Evolutionary conservation across 2,113 vertebrate genomes (phyloP).

Genomic region (Leuciscus idus): DNA sequence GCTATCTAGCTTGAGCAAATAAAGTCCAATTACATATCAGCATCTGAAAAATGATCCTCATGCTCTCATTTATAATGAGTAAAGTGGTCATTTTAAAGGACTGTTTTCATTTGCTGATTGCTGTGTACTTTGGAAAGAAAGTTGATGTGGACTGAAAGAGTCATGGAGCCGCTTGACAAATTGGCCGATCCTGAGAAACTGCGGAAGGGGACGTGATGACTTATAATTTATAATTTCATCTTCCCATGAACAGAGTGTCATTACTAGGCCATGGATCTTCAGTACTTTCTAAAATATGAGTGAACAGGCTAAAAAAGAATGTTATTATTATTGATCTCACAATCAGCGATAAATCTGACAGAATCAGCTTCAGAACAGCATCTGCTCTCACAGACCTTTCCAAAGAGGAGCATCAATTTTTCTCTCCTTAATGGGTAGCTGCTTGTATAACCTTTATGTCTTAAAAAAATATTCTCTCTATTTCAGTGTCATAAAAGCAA

Average conservation of each 20-base stretch:
- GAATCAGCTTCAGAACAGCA: slow-evolving; percentile 22
- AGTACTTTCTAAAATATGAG: slow-evolving; percentile 9
- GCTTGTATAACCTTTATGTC: slow-evolving; percentile 20
- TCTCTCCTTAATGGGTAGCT: background rate
- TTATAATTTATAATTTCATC: slow-evolving; percentile 54
- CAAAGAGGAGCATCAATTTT: slow-evolving; percentile 21
- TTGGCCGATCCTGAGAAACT: slow-evolving; percentile 48
- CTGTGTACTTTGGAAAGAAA: slow-evolving; percentile 65
- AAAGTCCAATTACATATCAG: slow-evolving; percentile 30
- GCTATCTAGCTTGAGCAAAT: slow-evolving; percentile 42
- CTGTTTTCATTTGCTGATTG: slow-evolving; percentile 64
- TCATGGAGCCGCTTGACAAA: slow-evolving; percentile 46
- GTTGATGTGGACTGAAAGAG: slow-evolving; percentile 49
- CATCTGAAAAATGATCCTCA: slow-evolving; percentile 48
- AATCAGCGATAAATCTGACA: slow-evolving; percentile 31
- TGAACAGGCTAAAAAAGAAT: background rate
- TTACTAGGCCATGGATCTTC: slow-evolving; percentile 48
- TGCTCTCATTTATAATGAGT: slow-evolving; percentile 50
- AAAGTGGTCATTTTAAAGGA: slow-evolving; percentile 53
- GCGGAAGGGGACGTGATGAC: slow-evolving; percentile 55
- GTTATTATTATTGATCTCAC: slow-evolving; percentile 14
- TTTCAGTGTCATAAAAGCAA: slow-evolving; percentile 2
- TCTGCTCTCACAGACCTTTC: slow-evolving; percentile 30
- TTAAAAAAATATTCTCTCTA: background rate
- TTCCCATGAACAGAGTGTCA: slow-evolving; percentile 51